Conservation (phyloP, 2,113 vertebrate species). For the Oryzias woworae region DNA sequence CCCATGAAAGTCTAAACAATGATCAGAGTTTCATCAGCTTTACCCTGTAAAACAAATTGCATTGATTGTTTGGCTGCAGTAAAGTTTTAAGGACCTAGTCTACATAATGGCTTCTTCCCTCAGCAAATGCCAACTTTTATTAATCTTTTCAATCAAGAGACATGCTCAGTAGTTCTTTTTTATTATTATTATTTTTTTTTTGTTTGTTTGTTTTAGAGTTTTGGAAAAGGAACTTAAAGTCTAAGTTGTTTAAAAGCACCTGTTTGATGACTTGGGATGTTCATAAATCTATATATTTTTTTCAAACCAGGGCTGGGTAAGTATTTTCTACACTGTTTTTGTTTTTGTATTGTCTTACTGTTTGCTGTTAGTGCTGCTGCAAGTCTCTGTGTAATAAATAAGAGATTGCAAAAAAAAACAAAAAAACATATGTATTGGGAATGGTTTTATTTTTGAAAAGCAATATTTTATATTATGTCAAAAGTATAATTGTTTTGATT, state of each 20-base stretch:
- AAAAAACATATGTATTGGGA: too few species aligned
- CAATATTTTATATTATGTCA: too few species aligned
- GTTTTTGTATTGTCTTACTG: constrained; percentile 68
- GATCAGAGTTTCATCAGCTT: constrained; percentile 55
- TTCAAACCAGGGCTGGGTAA: constrained; percentile 76
- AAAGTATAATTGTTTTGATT: too few species aligned
- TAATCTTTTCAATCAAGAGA: constrained; percentile 37
- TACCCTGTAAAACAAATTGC: constrained; percentile 54
- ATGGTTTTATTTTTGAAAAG: too few species aligned
- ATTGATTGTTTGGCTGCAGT: constrained; percentile 49
- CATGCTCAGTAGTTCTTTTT: constrained; percentile 38
- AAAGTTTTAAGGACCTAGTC: constrained; percentile 29
- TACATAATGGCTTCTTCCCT: constrained; percentile 18
- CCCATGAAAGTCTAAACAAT: constrained; percentile 45
- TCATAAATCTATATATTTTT: constrained; percentile 16
- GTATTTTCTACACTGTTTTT: constrained; percentile 76
- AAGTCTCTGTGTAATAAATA: constrained; percentile 60
- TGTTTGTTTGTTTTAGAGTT: neutral
- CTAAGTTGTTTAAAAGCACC: constrained; percentile 21
- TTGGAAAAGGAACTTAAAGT: constrained; percentile 24
- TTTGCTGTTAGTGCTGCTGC: constrained; percentile 67
- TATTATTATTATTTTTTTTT: constrained; percentile 42
- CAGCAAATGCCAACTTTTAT: constrained; percentile 55
- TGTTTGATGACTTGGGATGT: neutral
- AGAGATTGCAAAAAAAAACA: constrained; percentile 58